phyloP scores from a whole-genome alignment of 2,113 vertebrate species.

The Mesitornis unicolor region DNA sequence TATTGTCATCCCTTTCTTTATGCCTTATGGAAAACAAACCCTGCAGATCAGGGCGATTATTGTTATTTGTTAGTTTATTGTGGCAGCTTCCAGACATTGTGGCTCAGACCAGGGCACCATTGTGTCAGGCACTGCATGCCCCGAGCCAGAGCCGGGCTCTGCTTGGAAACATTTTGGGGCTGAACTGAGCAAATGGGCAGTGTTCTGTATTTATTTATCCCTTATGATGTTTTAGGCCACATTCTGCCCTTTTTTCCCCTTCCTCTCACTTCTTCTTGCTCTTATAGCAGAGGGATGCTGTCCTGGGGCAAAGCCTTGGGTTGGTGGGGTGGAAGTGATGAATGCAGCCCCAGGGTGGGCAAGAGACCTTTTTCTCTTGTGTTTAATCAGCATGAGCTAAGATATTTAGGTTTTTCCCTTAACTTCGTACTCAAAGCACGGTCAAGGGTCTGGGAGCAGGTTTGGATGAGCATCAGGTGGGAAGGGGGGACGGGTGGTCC shows the following conservation, averaged over 20 bases:
- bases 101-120: background rate
- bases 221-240: background rate
- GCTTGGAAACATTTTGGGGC: fast-evolving
- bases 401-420: background rate
- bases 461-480: background rate
- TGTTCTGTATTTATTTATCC: background rate
- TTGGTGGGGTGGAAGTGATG: background rate
- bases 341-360: background rate
- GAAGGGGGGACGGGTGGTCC: background rate
- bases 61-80: slow-evolving; percentile 29
- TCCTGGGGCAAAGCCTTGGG: background rate
- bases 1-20: slow-evolving; percentile 25
- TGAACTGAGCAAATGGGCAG: background rate
- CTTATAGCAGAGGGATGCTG: background rate
- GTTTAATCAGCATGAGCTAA: background rate
- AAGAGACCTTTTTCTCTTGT: background rate
- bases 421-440: background rate
- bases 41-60: background rate
- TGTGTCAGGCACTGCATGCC: background rate
- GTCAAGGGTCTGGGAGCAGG: background rate
- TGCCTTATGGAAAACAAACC: background rate
- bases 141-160: background rate
- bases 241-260: background rate
- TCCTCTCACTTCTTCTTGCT: background rate
- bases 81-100: background rate